Conservation (phyloP, 2,888 invertebrate species). For the Callimorpha dominula region DNA sequence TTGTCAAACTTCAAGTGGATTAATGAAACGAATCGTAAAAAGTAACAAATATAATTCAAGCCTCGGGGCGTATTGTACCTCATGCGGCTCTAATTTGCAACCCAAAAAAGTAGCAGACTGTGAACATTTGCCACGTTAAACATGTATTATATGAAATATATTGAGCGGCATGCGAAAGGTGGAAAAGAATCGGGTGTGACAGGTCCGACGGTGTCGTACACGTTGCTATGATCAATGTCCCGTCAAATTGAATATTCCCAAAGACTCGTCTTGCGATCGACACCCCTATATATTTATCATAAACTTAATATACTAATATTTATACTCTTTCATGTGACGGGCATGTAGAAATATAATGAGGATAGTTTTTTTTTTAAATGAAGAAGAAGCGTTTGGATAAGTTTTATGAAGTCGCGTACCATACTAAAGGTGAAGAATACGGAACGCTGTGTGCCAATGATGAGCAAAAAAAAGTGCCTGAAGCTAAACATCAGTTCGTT, state of each 20-base stretch:
- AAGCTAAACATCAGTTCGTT: too few species aligned
- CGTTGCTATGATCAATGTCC: constrained; percentile 74
- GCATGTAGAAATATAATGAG: too few species aligned
- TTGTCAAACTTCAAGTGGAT: background rate
- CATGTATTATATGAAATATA: constrained; percentile 40
- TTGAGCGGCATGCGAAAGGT: constrained; percentile 53
- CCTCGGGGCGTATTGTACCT: background rate
- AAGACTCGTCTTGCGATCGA: constrained; percentile 54
- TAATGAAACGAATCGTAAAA: too few species aligned
- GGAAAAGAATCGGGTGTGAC: constrained; percentile 63
- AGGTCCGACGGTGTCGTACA: constrained; percentile 64
- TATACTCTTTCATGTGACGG: background rate
- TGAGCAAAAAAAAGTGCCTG: too few species aligned
- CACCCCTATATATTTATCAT: constrained; percentile 32
- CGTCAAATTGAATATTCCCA: constrained; percentile 77
- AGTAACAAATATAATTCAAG: background rate
- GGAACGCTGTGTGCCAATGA: too few species aligned
- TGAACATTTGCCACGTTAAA: constrained; percentile 31
- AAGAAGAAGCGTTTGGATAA: too few species aligned
- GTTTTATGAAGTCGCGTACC: too few species aligned
- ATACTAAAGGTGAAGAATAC: too few species aligned
- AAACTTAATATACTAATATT: too few species aligned
- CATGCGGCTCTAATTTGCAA: background rate
- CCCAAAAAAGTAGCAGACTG: background rate
- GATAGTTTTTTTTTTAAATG: too few species aligned